Conservation (phyloP, 2,888 invertebrate species). For the Acrocera orbiculus region DNA sequence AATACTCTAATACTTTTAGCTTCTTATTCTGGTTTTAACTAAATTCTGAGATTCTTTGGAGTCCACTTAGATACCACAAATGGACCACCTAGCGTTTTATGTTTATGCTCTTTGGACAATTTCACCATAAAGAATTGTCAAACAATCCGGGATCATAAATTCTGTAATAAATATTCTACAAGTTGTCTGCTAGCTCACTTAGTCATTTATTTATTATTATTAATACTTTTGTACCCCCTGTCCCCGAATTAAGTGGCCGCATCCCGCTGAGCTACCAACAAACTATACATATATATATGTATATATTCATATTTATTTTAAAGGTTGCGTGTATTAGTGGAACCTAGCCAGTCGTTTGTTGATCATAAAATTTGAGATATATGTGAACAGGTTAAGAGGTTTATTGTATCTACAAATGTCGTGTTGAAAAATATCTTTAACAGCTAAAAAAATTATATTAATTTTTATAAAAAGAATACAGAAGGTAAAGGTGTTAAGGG, state of each 20-base stretch:
- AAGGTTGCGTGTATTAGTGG: slow-evolving; percentile 15
- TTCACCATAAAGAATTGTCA: slow-evolving; percentile 17
- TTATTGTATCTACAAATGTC: slow-evolving; percentile 16
- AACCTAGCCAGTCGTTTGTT: slow-evolving; percentile 17
- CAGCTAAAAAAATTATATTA: too few relatives aligned
- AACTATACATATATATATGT: not conserved
- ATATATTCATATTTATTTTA: not conserved
- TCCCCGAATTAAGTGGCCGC: too few relatives aligned
- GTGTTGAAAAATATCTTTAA: slow-evolving; percentile 16
- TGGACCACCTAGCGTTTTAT: slow-evolving; percentile 17
- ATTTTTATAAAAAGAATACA: too few relatives aligned
- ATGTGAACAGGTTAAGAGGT: slow-evolving; percentile 17
- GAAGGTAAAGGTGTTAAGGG: too few relatives aligned
- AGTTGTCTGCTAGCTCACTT: slow-evolving; percentile 14
- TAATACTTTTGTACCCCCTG: slow-evolving; percentile 14
- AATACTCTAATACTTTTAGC: too few relatives aligned
- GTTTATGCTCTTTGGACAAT: slow-evolving; percentile 16
- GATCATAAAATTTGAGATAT: slow-evolving; percentile 15
- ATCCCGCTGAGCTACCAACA: too few relatives aligned
- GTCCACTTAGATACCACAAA: slow-evolving; percentile 3
- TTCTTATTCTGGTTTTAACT: not conserved
- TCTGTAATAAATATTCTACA: slow-evolving; percentile 15
- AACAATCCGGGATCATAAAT: slow-evolving; percentile 16
- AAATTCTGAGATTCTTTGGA: not conserved
- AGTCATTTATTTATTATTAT: too few relatives aligned